Evolutionary conservation across 1,140 invertebrate genomes (phyloP).

Genomic region (Procambarus clarkii): DNA sequence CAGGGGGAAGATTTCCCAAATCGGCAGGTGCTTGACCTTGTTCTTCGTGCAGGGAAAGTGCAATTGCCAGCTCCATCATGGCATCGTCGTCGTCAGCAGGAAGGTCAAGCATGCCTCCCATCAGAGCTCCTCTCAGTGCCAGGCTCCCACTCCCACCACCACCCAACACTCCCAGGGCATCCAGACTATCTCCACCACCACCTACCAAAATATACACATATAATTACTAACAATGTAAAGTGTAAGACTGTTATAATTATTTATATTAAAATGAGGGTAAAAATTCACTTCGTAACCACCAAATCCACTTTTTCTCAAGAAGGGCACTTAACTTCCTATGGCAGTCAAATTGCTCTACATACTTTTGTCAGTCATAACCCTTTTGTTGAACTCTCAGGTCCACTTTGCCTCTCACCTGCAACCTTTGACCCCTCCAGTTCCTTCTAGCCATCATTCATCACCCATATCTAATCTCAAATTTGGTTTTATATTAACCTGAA

Average conservation of each 20-base stretch:
- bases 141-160: slow-evolving; percentile 77
- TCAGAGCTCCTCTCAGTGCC: slow-evolving; percentile 77
- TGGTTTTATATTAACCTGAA: too few species aligned
- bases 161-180: slow-evolving; percentile 84
- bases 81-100: slow-evolving; percentile 84
- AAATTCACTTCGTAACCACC: too few species aligned
- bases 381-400: too few species aligned
- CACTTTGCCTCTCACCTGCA: too few species aligned
- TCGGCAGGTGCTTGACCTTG: slow-evolving; percentile 77
- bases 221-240: neutral
- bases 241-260: neutral
- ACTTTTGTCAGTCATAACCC: too few species aligned
- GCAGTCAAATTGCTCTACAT: too few species aligned
- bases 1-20: slow-evolving; percentile 71
- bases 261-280: neutral
- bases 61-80: slow-evolving; percentile 97
- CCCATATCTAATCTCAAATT: too few species aligned
- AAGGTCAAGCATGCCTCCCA: slow-evolving; percentile 70
- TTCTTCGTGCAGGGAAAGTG: slow-evolving; percentile 88
- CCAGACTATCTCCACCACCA: slow-evolving; percentile 55
- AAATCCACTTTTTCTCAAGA: too few species aligned
- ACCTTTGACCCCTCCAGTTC: too few species aligned
- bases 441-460: too few species aligned
- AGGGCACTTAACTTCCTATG: too few species aligned
- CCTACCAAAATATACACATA: slow-evolving; percentile 9